Percentiles rank a stretch among this genome's conserved stretches.
These are phyloP conservation scores for Mustela erminea DNA, from an alignment of 2,797 vertebrate species.

Conservation along the genomic window DNA sequence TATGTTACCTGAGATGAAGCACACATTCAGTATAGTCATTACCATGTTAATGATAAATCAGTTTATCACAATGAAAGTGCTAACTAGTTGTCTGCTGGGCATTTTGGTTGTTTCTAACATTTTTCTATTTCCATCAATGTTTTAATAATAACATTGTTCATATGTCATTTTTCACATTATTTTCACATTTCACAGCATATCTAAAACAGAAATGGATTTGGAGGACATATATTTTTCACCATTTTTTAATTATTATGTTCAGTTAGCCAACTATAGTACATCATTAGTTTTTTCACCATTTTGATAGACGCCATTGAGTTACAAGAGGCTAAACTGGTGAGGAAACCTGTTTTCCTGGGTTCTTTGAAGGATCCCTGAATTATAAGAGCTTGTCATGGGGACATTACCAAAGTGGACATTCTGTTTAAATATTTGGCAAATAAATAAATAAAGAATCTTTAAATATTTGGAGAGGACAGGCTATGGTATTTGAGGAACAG, in stretches of 20 bases:
- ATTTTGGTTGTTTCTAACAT: background rate
- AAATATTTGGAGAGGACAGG: background rate
- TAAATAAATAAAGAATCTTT: background rate
- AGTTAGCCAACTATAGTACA: no score
- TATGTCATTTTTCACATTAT: background rate
- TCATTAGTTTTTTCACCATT: background rate
- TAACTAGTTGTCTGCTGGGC: background rate
- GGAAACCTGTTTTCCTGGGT: background rate
- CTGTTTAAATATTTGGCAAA: background rate
- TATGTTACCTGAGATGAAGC: background rate
- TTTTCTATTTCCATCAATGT: background rate
- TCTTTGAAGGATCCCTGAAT: background rate
- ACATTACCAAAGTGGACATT: background rate
- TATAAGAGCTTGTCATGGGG: background rate
- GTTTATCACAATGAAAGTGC: background rate
- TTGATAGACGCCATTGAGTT: background rate
- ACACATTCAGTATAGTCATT: background rate
- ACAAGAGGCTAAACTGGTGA: background rate
- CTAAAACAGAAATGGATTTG: background rate
- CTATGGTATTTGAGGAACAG: background rate
- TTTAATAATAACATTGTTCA: background rate
- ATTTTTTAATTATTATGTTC: background rate
- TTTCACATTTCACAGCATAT: background rate
- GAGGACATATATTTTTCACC: background rate
- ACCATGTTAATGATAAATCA: background rate